Conservation (phyloP, 2,113 vertebrate genomes). For the Corythornis cristatus region DNA sequence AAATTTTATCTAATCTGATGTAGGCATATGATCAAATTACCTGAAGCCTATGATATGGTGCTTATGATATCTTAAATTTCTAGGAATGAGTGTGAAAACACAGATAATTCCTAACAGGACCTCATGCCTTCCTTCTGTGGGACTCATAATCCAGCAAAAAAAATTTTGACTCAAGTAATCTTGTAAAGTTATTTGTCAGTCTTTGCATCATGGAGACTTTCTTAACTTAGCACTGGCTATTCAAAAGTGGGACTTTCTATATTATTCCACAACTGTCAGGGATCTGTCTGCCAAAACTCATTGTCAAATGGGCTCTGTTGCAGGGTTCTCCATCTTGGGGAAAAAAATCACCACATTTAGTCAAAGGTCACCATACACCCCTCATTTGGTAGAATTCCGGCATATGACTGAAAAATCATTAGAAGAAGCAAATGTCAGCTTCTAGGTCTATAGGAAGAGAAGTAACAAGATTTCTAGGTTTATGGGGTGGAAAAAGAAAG, state of each 20-base stretch:
- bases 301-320: neutral
- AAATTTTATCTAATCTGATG: neutral
- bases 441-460: neutral
- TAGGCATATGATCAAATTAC: neutral
- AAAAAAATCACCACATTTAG: neutral
- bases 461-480: neutral
- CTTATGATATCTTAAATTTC: neutral
- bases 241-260: neutral
- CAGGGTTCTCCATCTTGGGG: neutral
- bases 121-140: neutral
- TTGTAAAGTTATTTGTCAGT: neutral
- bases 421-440: neutral
- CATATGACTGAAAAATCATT: neutral
- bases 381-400: neutral
- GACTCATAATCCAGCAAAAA: neutral
- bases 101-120: neutral
- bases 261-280: neutral
- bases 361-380: neutral
- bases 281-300: neutral
- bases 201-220: neutral
- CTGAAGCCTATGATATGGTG: neutral
- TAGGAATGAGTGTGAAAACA: neutral
- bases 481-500: neutral
- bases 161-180: neutral
- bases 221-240: neutral